Conservation (phyloP, 1,140 invertebrate species). For the Probaryconus sp. region DNA sequence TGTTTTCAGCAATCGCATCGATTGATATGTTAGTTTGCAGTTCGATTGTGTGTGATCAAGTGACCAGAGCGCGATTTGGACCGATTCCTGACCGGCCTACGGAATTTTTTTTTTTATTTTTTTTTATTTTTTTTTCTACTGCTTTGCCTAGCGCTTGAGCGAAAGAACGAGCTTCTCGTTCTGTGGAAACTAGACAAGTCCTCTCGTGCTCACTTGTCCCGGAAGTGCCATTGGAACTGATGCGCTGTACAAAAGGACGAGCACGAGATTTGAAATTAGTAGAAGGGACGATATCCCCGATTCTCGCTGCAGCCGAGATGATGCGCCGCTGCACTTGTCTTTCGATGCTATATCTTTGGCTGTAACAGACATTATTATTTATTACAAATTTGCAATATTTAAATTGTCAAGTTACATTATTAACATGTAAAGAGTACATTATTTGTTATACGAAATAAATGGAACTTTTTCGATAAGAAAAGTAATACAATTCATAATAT, state of each 20-base stretch:
- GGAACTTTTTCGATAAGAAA: no score
- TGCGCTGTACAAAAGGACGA: constrained; percentile 40
- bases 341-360: constrained; percentile 74
- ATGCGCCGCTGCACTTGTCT: constrained; percentile 71
- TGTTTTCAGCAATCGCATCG: constrained; percentile 47
- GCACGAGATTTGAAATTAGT: constrained; percentile 53
- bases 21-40: constrained; percentile 63
- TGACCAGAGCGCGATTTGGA: constrained; percentile 40
- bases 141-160: constrained; percentile 60
- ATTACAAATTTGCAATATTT: no score
- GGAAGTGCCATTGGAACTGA: constrained; percentile 40
- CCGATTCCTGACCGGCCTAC: constrained; percentile 37
- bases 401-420: no score
- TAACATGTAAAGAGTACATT: no score
- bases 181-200: constrained; percentile 65
- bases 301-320: constrained; percentile 36
- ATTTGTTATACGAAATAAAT: no score
- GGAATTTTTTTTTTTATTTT: no score
- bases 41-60: constrained; percentile 57
- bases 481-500: no score
- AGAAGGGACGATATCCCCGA: constrained; percentile 38
- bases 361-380: constrained; percentile 72
- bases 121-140: constrained; percentile 22
- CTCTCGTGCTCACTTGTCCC: constrained; percentile 55
- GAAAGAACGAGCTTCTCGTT: constrained; percentile 56